These are phyloP conservation scores for Pararge aegeria DNA, from an alignment of 1,140 invertebrate genomes.

Conservation along the genomic window DNA sequence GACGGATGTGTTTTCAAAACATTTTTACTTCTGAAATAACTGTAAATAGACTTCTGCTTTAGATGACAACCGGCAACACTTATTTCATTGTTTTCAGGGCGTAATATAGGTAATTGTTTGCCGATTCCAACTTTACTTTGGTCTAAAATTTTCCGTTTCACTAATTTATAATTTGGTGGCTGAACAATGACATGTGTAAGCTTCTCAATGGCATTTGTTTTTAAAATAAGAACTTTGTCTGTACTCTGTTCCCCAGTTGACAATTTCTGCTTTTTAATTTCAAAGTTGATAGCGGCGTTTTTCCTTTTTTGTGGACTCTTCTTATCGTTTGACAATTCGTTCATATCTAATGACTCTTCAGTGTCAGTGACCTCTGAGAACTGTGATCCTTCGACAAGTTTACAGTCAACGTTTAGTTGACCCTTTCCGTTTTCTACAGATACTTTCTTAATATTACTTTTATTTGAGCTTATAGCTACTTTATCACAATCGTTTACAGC, in stretches of 20 bases:
- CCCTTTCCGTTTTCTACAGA: conserved; percentile 36
- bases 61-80: conserved; percentile 29
- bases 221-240: conserved; percentile 71
- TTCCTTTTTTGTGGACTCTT: conserved; percentile 39
- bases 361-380: conserved; percentile 35
- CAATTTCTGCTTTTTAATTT: conserved; percentile 66
- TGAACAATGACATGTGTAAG: conserved; percentile 67
- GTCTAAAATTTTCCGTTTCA: conserved; percentile 55
- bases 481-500: conserved; percentile 41
- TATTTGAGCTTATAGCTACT: conserved; percentile 45
- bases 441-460: conserved; percentile 48
- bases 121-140: conserved; percentile 17
- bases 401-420: conserved; percentile 43
- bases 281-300: conserved; percentile 56
- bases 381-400: conserved; percentile 41
- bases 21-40: conserved; percentile 43
- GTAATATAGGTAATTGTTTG: conserved; percentile 26
- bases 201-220: conserved; percentile 65
- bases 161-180: conserved; percentile 70
- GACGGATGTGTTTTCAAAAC: conserved; percentile 29
- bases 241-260: conserved; percentile 35
- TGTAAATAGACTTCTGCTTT: conserved; percentile 51
- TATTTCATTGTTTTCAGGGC: conserved; percentile 30
- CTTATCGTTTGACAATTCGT: not conserved
- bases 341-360: conserved; percentile 31